Evolutionary conservation across 2,888 invertebrate species (phyloP).

Genomic region (Atrina japonica): DNA sequence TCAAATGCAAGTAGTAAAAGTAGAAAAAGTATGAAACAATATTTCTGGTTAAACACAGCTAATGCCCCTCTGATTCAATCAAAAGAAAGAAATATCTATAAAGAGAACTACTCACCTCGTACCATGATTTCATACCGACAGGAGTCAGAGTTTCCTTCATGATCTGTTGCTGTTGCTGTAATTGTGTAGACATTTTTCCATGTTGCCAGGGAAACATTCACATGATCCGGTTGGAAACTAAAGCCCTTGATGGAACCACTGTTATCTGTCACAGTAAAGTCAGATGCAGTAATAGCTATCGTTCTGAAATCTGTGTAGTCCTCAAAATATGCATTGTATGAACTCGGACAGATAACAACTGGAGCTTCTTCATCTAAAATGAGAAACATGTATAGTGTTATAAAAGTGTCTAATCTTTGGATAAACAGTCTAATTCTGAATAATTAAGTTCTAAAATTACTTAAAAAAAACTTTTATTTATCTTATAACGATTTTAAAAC

Average conservation of each 20-base stretch:
- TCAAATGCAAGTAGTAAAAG: too few relatives aligned
- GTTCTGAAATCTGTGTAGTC: slow-evolving; percentile 8
- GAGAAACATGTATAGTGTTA: neutral
- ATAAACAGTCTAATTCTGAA: neutral
- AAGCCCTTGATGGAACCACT: neutral
- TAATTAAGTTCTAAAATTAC: too few relatives aligned
- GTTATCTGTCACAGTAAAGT: slow-evolving; percentile 18
- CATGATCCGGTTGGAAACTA: slow-evolving; percentile 11
- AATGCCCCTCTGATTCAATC: too few relatives aligned
- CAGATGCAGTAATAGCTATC: slow-evolving; percentile 10
- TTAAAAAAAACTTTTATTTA: too few relatives aligned
- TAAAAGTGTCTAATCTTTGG: neutral
- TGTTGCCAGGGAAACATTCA: slow-evolving; percentile 24
- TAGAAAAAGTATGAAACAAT: too few relatives aligned
- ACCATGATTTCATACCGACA: slow-evolving; percentile 30
- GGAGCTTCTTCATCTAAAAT: slow-evolving; percentile 36
- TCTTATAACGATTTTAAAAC: too few relatives aligned
- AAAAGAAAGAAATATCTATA: too few relatives aligned
- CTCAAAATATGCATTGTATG: slow-evolving; percentile 13
- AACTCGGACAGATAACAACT: slow-evolving; percentile 22
- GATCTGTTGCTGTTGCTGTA: slow-evolving; percentile 23
- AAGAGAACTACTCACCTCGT: slow-evolving; percentile 23
- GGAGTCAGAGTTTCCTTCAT: slow-evolving; percentile 24
- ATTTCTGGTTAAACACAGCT: too few relatives aligned
- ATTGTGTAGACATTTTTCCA: slow-evolving; percentile 10